Percentiles rank a stretch among this genome's conserved stretches.
These are phyloP conservation scores for Aphaenogaster rudis DNA, from an alignment of 1,140 invertebrate species.

Conservation along the genomic window DNA sequence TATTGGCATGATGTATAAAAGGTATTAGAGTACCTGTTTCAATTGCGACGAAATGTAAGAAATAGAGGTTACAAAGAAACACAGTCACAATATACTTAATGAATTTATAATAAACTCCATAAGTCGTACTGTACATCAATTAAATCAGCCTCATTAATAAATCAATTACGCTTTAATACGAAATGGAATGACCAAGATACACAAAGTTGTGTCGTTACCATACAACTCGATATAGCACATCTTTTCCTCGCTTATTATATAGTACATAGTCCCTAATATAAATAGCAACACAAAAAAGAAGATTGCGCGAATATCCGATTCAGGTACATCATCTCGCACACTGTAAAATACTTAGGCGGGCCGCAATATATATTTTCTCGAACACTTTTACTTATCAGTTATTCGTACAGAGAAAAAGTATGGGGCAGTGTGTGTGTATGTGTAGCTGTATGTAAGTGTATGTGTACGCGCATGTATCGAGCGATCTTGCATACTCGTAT, in stretches of 20 bases:
- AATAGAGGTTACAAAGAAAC: slow-evolving; percentile 2
- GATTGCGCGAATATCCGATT: slow-evolving; percentile 72
- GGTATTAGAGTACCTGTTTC: not conserved
- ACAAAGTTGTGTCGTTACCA: slow-evolving; percentile 39
- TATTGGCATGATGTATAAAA: slow-evolving; percentile 4
- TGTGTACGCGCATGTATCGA: not conserved
- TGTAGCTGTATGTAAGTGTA: not conserved
- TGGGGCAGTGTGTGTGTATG: not conserved
- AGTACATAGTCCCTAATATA: slow-evolving; percentile 38
- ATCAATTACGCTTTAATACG: slow-evolving; percentile 51
- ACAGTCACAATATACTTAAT: slow-evolving; percentile 41
- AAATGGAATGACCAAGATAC: slow-evolving; percentile 61
- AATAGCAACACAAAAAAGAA: slow-evolving; percentile 67
- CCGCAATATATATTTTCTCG: slow-evolving; percentile 38
- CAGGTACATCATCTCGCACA: slow-evolving; percentile 75
- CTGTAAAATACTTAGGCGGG: slow-evolving; percentile 60
- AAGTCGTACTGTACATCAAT: slow-evolving; percentile 67
- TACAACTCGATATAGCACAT: slow-evolving; percentile 42
- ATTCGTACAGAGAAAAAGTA: slow-evolving; percentile 57
- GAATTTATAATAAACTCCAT: slow-evolving; percentile 59
- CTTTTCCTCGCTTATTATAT: slow-evolving; percentile 31
- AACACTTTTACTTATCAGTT: slow-evolving; percentile 55
- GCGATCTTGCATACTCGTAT: slow-evolving; percentile 1
- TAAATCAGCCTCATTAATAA: slow-evolving; percentile 54
- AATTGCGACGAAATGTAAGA: not conserved